Percentiles rank a stretch among this genome's conserved stretches.
These are phyloP conservation scores for Sialia sialis DNA, from an alignment of 2,113 vertebrate genomes.

Conservation along the genomic window DNA sequence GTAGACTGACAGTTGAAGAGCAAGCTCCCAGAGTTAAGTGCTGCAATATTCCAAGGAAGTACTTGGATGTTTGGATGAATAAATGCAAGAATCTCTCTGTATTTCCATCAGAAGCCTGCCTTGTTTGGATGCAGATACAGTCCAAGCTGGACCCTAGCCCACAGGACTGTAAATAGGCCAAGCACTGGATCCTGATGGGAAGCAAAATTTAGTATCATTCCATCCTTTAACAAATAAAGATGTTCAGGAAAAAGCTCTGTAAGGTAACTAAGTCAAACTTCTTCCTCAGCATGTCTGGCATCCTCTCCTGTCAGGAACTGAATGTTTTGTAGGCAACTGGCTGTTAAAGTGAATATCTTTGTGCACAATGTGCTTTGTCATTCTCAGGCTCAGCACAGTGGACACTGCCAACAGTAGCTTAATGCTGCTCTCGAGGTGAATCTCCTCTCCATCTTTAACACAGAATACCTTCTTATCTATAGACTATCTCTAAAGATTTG, in stretches of 20 bases:
- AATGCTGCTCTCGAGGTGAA: accelerated
- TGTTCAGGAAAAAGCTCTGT: background rate
- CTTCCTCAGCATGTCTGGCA: background rate
- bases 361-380: background rate
- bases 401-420: background rate
- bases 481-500: background rate
- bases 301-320: background rate
- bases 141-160: background rate
- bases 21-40: background rate
- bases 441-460: background rate
- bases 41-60: background rate
- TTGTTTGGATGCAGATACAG: background rate
- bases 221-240: background rate
- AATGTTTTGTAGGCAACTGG: background rate
- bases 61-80: background rate
- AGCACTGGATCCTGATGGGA: background rate
- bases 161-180: background rate
- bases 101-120: background rate
- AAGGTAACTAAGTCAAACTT: background rate
- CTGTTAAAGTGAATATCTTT: background rate
- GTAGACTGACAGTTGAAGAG: background rate
- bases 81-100: background rate
- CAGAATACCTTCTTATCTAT: background rate
- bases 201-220: background rate
- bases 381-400: background rate